Evolutionary conservation across 2,113 vertebrate genomes (phyloP).

Genomic region (Microcebus murinus): DNA sequence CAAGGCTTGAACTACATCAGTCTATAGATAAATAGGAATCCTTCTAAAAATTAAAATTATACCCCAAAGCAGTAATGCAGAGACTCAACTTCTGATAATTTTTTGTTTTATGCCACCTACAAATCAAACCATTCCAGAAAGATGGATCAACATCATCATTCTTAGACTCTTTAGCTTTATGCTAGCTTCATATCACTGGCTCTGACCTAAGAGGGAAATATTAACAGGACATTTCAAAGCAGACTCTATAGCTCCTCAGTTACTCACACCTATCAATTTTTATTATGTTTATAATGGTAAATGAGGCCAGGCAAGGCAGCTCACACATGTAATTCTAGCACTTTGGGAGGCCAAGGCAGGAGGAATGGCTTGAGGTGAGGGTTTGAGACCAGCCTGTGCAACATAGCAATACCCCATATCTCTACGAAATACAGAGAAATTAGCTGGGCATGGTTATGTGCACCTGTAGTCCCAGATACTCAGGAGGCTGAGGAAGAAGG

Average conservation of each 20-base stretch:
- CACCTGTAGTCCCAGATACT: too few relatives aligned
- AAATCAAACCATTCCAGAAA: constrained; percentile 30
- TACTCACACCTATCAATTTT: background rate
- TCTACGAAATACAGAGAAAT: too few relatives aligned
- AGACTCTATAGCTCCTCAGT: background rate
- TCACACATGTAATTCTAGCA: too few relatives aligned
- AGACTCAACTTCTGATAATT: background rate
- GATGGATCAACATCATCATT: background rate
- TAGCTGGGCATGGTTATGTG: too few relatives aligned
- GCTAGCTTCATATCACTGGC: background rate
- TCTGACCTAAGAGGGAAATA: background rate
- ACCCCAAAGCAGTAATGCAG: background rate
- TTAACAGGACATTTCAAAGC: constrained; percentile 17
- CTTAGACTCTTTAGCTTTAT: background rate
- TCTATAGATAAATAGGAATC: background rate
- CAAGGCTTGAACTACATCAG: background rate
- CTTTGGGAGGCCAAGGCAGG: too few relatives aligned
- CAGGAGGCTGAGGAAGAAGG: too few relatives aligned
- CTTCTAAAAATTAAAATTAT: constrained; percentile 35
- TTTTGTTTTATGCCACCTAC: background rate
- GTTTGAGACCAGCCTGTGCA: too few relatives aligned
- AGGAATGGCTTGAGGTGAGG: too few relatives aligned
- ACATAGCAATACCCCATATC: too few relatives aligned
- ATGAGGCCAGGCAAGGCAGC: too few relatives aligned
- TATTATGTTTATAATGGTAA: constrained; percentile 11